phyloP scores from a whole-genome alignment of 2,113 vertebrate species.

The Polyodon spathula region DNA sequence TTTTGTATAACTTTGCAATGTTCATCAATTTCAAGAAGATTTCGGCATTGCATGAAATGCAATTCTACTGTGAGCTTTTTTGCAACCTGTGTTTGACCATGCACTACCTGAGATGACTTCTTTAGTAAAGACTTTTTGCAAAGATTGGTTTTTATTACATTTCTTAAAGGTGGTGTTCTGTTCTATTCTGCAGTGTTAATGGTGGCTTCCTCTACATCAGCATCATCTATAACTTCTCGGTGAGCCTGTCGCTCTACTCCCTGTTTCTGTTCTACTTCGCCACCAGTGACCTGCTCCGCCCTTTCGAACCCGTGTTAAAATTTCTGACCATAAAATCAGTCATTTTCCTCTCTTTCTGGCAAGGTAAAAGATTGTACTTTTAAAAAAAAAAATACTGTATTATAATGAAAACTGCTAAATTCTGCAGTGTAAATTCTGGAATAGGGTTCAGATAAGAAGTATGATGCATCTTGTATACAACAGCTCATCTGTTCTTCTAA shows the following conservation, averaged over 20 bases:
- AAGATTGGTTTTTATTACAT: neutral
- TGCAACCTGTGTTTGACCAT: too few relatives aligned
- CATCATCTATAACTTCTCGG: constrained; percentile 88
- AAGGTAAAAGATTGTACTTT: constrained; percentile 53
- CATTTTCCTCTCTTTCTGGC: constrained; percentile 97
- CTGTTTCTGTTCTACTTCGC: constrained; percentile 91
- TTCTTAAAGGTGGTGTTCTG: neutral
- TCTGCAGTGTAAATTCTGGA: too few relatives aligned
- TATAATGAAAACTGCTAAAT: too few relatives aligned
- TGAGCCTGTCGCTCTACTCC: constrained; percentile 84
- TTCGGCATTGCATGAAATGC: too few relatives aligned
- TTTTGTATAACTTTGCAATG: constrained; percentile 8
- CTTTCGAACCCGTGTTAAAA: constrained; percentile 83
- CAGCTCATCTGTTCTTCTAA: too few relatives aligned
- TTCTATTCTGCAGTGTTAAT: constrained; percentile 53
- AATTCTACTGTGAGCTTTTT: too few relatives aligned
- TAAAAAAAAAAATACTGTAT: too few relatives aligned
- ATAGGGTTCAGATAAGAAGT: too few relatives aligned
- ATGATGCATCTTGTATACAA: too few relatives aligned
- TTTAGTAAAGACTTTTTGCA: too few relatives aligned
- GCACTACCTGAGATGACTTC: too few relatives aligned
- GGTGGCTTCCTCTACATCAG: constrained; percentile 90
- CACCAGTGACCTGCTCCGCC: constrained; percentile 80
- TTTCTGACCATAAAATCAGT: constrained; percentile 94
- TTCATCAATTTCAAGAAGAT: neutral